phyloP scores from a whole-genome alignment of 2,888 invertebrate genomes.

The Aleiodes testaceus region DNA sequence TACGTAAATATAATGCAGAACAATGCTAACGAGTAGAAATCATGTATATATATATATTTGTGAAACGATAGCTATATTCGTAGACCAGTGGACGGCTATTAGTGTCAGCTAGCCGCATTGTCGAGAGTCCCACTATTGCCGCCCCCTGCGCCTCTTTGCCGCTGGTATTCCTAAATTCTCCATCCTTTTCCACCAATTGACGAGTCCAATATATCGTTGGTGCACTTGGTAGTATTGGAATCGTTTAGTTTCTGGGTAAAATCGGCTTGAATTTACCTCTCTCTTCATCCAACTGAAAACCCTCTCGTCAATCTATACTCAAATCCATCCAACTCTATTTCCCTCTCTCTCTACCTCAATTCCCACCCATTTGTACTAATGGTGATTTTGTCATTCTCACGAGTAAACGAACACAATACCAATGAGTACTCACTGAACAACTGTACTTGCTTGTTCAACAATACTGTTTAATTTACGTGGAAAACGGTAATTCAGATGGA shows the following conservation, averaged over 20 bases:
- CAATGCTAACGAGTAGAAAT: conserved; percentile 34
- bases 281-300: neutral
- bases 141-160: neutral
- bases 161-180: neutral
- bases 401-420: conserved; percentile 10
- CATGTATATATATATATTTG: conserved; percentile 17
- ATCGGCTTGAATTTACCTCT: conserved; percentile 5
- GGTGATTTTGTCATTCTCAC: conserved; percentile 5
- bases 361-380: neutral
- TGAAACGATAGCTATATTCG: conserved; percentile 23
- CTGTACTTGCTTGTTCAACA: conserved; percentile 4
- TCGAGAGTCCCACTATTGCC: conserved; percentile 29
- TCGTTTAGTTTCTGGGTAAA: conserved; percentile 7
- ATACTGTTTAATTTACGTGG: conserved; percentile 6
- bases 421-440: conserved; percentile 6
- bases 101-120: conserved; percentile 37
- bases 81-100: conserved; percentile 33
- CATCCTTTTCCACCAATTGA: conserved; percentile 29
- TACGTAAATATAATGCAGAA: conserved; percentile 57
- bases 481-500: neutral
- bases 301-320: conserved; percentile 24
- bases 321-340: neutral
- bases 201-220: conserved; percentile 30
- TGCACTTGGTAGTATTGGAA: conserved; percentile 13
- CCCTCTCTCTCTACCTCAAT: neutral